Base-by-base conservation (phyloP, 2,797 vertebrate genomes). In the Hyperoplus immaculatus region DNA sequence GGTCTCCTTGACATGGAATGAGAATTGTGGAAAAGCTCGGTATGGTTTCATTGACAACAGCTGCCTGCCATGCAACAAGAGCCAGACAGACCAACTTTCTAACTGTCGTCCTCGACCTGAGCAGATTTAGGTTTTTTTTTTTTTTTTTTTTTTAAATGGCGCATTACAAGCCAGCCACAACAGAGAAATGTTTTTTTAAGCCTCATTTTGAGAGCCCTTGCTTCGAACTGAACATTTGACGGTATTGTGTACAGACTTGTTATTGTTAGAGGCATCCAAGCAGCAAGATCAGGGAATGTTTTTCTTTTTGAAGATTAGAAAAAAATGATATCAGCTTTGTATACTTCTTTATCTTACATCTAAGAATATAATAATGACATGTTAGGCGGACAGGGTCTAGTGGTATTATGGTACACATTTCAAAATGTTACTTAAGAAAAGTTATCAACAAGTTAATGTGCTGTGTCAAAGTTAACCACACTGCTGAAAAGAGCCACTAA, bases 361-460 rank as follows among this genome's bases (percentile, higher is more conserved):
- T 51, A 80, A 59, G 29, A 75, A 74, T 67, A 79, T 57, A 58
- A 71, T 62, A 70, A 74, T 66, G 39, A 57, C 10, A 71, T 0
- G 11, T 67, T 57, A 18, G 39, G 21, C 46, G 53, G 41, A 29
- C 6, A 1, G 12, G 1, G 42, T 81, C 76, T 81, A 83, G 83
- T 84, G 14, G 75, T 73, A 69, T 65, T 0, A 56, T 69, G 45
- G 21, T 63, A 63, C 46, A 15, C 21, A 15, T 58, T 85, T 56
- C 47, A 59, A 75, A 54, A 76, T 64, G 42, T 65, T 70, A 81
- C 82, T 74, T 66, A 51, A 18, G 21, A 21, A 86, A 51, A 72
- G 55, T 66, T 38, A 68, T 69, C 46, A 56, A 43, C 36, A 60
- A n/a, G 38, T 14, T 53, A 77, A 13, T 43, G 11, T 63, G 41